A percentile compares a stretch with the other conserved stretches of the same genome.
Evolutionary conservation across 2,888 invertebrate genomes (phyloP).

Genomic region (Timandra comae): DNA sequence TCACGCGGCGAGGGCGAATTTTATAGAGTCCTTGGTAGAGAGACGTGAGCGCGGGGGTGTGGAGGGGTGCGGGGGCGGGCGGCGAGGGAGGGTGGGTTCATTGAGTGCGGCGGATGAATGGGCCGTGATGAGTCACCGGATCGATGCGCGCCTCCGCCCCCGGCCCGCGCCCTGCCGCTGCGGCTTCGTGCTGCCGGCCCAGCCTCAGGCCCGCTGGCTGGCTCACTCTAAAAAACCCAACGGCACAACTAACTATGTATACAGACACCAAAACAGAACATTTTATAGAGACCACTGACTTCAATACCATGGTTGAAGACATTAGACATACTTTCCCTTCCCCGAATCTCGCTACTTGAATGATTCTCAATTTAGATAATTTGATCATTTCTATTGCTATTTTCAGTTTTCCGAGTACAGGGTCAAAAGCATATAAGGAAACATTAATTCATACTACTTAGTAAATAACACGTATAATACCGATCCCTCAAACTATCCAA

Average conservation of each 20-base stretch:
- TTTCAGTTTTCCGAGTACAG: too few species aligned
- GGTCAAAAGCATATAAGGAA: too few species aligned
- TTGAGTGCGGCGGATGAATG: slow-evolving; percentile 74
- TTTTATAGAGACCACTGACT: slow-evolving; percentile 10
- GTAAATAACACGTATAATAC: too few species aligned
- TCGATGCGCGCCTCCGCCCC: slow-evolving; percentile 47
- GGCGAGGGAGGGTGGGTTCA: slow-evolving; percentile 54
- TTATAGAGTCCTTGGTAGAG: slow-evolving; percentile 64
- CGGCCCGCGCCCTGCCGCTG: slow-evolving; percentile 22
- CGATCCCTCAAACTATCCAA: too few species aligned
- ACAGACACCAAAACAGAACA: slow-evolving; percentile 10
- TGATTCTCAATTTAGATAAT: too few species aligned
- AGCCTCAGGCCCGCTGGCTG: slow-evolving; percentile 7
- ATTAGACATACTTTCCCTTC: slow-evolving; percentile 17
- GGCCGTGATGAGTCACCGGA: slow-evolving; percentile 69
- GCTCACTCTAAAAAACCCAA: slow-evolving; percentile 1
- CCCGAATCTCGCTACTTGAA: slow-evolving; percentile 5
- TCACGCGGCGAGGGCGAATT: slow-evolving; percentile 50
- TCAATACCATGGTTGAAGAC: slow-evolving; percentile 14
- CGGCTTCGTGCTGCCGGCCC: slow-evolving; percentile 25
- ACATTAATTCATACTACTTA: too few species aligned
- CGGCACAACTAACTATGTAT: slow-evolving; percentile 19
- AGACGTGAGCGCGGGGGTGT: slow-evolving; percentile 45
- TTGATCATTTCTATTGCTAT: too few species aligned
- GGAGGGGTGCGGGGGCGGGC: slow-evolving; percentile 28